These are phyloP conservation scores for Nomada fucata DNA, from an alignment of 2,888 invertebrate species.

Conservation along the genomic window DNA sequence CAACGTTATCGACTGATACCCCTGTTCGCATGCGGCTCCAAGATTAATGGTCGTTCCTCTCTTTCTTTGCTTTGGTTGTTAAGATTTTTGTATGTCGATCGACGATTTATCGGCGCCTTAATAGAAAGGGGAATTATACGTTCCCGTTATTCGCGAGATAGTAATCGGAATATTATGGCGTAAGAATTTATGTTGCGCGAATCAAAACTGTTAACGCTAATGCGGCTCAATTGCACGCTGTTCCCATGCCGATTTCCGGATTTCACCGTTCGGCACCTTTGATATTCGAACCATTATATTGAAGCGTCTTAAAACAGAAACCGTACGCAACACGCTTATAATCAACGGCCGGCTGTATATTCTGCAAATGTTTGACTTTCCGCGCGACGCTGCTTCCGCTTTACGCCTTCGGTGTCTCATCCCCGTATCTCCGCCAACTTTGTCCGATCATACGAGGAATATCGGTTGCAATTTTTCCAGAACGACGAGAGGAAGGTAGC, in stretches of 20 bases:
- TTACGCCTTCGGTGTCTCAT: neutral
- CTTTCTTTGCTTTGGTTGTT: constrained; percentile 6
- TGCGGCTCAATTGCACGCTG: constrained; percentile 1
- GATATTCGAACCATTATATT: too few species aligned
- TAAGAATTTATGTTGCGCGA: constrained; percentile 18
- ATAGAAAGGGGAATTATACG: constrained; percentile 48
- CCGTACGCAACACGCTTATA: neutral
- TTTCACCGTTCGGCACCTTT: neutral
- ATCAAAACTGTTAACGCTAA: constrained; percentile 26
- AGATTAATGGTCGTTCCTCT: constrained; percentile 40
- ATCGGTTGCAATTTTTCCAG: constrained; percentile 69
- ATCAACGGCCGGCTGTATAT: neutral
- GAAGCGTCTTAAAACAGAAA: neutral
- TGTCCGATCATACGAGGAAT: constrained; percentile 21
- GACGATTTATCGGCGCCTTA: constrained; percentile 41
- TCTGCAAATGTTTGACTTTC: neutral
- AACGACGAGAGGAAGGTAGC: constrained; percentile 84
- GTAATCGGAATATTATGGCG: constrained; percentile 36
- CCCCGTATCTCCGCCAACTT: neutral
- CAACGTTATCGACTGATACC: constrained; percentile 61
- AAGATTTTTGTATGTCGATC: constrained; percentile 33
- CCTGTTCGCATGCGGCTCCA: constrained; percentile 42
- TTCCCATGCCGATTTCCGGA: constrained; percentile 6
- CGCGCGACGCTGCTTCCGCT: neutral
- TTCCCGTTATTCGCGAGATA: constrained; percentile 35